Base-by-base conservation (phyloP, 2,797 vertebrate genomes). In the Coluber constrictor region DNA sequence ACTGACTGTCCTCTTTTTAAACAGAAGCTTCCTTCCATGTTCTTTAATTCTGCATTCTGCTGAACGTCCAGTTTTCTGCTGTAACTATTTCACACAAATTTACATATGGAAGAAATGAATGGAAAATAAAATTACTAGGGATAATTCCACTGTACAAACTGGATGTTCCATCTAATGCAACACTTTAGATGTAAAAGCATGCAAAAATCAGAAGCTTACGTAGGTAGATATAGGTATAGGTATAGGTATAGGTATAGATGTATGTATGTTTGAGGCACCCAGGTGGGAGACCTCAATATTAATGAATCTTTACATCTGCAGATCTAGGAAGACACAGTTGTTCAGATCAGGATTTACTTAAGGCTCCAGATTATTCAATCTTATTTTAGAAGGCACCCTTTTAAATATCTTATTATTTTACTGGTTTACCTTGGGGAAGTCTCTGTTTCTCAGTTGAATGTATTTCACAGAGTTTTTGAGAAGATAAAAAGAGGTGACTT, bases 261-360 rank as follows among this genome's bases (percentile, higher is more conserved):
- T 74, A 25, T 47, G n/a, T 47, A 12, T 47, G 37, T 83, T 25
- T 83, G 37, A 83, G 37, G 20, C 4, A 83, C 2, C 18, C 4
- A 23, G 37, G 37, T 23, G 18, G 32, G 18, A 79, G 9, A 37
- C 37, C 37, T 79, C 18, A 43, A 43, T 79, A 79, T 43, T 37
- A 37, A 37, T 74, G 16, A 43, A 79, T 43, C 16, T 79, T 79
- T n/a, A 63, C 47, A 51, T 54, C 25, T 95, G 93, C 96, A 93
- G 94, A 93, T 25, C 27, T 56, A 70, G 20, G 20, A 83, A 83
- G 37, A 83, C 37, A 83, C 4, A 83, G 25, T 83, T 47, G 61
- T 63, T 29, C 61, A 63, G 29, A 66, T 70, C 66, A 54, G 16
- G 37, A 57, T 90, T 59, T 83, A 5, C 90, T 27, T 61, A 91